These are phyloP conservation scores for Marmota monax DNA, from an alignment of 2,113 vertebrate genomes.

Conservation along the genomic window DNA sequence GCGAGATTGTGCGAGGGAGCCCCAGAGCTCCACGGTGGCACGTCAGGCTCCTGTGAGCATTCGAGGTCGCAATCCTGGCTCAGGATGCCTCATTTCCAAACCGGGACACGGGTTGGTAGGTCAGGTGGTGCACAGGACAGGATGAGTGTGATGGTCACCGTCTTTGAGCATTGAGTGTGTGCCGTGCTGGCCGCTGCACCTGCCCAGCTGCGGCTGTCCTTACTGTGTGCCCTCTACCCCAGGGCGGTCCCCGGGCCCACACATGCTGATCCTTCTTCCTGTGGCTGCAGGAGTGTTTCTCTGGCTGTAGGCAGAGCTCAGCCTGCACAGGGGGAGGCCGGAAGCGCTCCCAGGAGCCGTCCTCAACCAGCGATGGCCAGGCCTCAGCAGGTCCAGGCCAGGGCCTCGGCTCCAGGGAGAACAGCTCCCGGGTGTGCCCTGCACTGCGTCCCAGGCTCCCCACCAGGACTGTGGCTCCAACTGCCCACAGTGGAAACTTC, in stretches of 20 bases:
- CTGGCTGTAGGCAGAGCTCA: not conserved
- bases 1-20: not conserved
- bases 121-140: not conserved
- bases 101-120: not conserved
- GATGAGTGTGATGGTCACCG: no score
- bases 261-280: not conserved
- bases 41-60: not conserved
- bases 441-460: not conserved
- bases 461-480: not conserved
- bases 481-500: not conserved
- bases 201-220: not conserved
- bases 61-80: not conserved
- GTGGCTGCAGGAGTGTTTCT: accelerated
- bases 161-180: not conserved
- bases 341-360: not conserved
- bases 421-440: not conserved
- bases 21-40: not conserved
- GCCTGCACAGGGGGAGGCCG: accelerated
- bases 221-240: not conserved
- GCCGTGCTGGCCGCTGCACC: accelerated
- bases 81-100: not conserved
- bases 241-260: accelerated
- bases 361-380: not conserved
- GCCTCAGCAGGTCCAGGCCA: not conserved
- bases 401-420: not conserved